A percentile compares a stretch with the other conserved stretches of the same genome.
These are phyloP conservation scores for Thymallus thymallus DNA, from an alignment of 2,113 vertebrate genomes.

Conservation along the genomic window DNA sequence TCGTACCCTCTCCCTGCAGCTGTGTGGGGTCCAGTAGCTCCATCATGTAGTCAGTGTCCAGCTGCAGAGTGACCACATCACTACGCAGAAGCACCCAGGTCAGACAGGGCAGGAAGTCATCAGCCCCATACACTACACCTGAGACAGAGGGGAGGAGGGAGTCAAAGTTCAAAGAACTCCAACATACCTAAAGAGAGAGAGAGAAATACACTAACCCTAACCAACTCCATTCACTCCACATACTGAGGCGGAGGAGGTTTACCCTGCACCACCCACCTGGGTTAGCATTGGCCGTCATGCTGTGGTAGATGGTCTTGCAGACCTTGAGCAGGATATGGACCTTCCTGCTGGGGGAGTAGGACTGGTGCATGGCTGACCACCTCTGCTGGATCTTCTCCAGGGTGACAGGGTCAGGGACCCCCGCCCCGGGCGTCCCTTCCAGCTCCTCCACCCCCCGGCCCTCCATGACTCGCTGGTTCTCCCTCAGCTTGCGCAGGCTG, in stretches of 20 bases:
- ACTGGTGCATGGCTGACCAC: conserved; percentile 73
- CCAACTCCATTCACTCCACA: conserved; percentile 6
- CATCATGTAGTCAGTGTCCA: conserved; percentile 91
- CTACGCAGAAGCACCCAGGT: conserved; percentile 83
- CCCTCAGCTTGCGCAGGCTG: conserved; percentile 58
- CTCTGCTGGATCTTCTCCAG: conserved; percentile 78
- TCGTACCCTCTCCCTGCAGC: conserved; percentile 83
- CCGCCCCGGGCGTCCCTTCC: conserved; percentile 58
- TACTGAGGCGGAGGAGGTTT: background rate
- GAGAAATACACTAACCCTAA: background rate
- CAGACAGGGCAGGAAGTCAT: conserved; percentile 86
- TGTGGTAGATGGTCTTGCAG: conserved; percentile 83
- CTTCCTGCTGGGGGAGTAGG: conserved; percentile 84
- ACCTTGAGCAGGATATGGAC: conserved; percentile 80
- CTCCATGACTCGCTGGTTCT: conserved; percentile 60
- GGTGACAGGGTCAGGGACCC: conserved; percentile 67
- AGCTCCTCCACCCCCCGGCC: conserved; percentile 57
- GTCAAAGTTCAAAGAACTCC: background rate
- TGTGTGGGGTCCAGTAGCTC: conserved; percentile 84
- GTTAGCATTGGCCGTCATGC: conserved; percentile 73
- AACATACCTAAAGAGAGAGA: background rate
- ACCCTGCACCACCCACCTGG: conserved; percentile 57
- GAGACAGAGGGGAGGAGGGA: background rate
- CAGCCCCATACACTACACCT: conserved; percentile 81
- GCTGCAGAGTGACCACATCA: conserved; percentile 75